A percentile compares a stretch with the other conserved stretches of the same genome.
Evolutionary conservation across 2,797 vertebrate species (phyloP).

Genomic region (Vireo griseus): DNA sequence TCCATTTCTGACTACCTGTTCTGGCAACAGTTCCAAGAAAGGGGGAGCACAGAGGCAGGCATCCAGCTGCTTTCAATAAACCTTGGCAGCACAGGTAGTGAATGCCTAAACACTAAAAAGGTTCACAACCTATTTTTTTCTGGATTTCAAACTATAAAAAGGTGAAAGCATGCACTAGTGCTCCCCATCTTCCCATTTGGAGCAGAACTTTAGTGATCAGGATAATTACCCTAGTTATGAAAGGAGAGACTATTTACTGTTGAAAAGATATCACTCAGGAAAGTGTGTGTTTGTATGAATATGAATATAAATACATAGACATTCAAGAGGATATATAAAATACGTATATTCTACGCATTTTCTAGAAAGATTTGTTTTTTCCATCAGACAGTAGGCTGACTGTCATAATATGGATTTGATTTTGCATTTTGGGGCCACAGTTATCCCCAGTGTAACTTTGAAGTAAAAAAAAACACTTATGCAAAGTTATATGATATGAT

Average conservation of each 20-base stretch:
- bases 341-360: background rate
- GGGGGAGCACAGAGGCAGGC: conserved; percentile 57
- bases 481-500: background rate
- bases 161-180: conserved; percentile 16
- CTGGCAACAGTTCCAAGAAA: conserved; percentile 68
- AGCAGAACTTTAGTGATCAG: background rate
- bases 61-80: conserved; percentile 76
- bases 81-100: conserved; percentile 63
- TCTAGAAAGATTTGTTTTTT: background rate
- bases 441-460: background rate
- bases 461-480: background rate
- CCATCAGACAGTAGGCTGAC: background rate
- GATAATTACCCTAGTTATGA: conserved; percentile 14
- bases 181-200: background rate
- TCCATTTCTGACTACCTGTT: conserved; percentile 85
- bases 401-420: background rate
- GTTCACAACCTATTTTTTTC: background rate
- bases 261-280: background rate
- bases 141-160: conserved; percentile 45
- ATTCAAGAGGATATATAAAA: background rate
- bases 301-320: background rate
- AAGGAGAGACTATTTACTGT: background rate
- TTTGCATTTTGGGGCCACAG: background rate
- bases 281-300: accelerated
- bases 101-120: conserved; percentile 52